Evolutionary conservation across 2,888 invertebrate species (phyloP), one percentile per base, ranked within the genome.

Genomic region (Melipona bicolor): DNA sequence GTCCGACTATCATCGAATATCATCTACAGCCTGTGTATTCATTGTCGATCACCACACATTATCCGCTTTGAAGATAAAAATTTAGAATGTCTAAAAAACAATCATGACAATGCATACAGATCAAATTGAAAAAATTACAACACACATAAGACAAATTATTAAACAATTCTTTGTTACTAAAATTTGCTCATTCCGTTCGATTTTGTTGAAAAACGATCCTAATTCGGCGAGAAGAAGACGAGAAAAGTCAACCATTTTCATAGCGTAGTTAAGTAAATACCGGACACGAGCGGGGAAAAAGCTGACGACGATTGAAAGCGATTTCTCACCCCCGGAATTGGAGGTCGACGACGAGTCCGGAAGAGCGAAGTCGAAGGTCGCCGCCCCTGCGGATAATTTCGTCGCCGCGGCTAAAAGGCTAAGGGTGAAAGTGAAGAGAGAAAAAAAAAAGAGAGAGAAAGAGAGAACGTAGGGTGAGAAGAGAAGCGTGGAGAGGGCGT

Each of bases 171-270:
- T 6, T 0, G 36, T 36, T 4, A 36, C 4, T 6, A 36, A 36
- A 36, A 11, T 43, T 9, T 9, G 1, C 43, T 43, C 9, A 9
- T 43, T 9, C 43, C 43, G 11, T 5, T 15, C n/a, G 15, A 59
- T 15, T n/a, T n/a, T n/a, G 5, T 5, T 5, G 2, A 2, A 59
- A 59, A 56, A n/a, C 1, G n/a, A 13, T n/a, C 4, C 56, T 59
- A 59, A 59, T 59, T 59, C n/a, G 17, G 27, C 1, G 27, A 0
- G 2, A 21, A 21, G 68, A 64, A 70, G 27, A 61, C 9, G 64
- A 27, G 19, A 77, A 75, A 81, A 73, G 76, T 64, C 79, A 71
- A 68, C 62, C 19, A 71, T 72, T 79, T 69, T 59, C 81, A 84
- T 3, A 17, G 43, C 17, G n/a, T 49, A n/a, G 17, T 67, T n/a